Conservation (phyloP, 2,888 invertebrate species). For the Arctia plantaginis region DNA sequence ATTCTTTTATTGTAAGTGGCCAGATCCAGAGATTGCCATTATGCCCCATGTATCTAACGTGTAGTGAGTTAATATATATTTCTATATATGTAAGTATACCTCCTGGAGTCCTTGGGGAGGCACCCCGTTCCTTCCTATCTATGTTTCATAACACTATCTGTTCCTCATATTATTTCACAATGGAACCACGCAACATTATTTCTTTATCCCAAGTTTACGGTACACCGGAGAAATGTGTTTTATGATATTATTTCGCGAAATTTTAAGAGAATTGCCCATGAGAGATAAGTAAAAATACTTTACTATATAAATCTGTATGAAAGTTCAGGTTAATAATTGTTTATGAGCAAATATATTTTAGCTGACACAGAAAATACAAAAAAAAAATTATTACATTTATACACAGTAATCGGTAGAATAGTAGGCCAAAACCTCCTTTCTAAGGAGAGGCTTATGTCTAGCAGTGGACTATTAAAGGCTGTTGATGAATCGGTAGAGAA, state of each 20-base stretch:
- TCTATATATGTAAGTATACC: constrained; percentile 11
- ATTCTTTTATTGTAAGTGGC: no score
- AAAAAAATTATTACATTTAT: background rate
- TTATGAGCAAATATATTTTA: background rate
- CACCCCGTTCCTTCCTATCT: constrained; percentile 22
- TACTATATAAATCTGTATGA: background rate
- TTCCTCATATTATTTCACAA: constrained; percentile 46
- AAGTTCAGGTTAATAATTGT: background rate
- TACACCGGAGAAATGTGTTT: constrained; percentile 40
- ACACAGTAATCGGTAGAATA: background rate
- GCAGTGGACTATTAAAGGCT: no score
- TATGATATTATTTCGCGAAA: constrained; percentile 31
- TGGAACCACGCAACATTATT: constrained; percentile 32
- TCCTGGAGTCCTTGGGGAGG: constrained; percentile 23
- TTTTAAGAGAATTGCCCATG: constrained; percentile 24
- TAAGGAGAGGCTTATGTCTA: no score
- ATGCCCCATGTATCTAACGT: constrained; percentile 29
- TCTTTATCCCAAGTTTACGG: constrained; percentile 47
- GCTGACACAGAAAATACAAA: background rate
- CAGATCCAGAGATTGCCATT: no score
- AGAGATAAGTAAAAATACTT: constrained; percentile 7
- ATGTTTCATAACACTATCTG: constrained; percentile 49
- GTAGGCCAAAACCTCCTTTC: no score
- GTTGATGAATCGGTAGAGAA: no score
- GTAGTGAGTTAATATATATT: constrained; percentile 29